Evolutionary conservation across 2,113 vertebrate species (phyloP), one percentile per base, ranked within the genome.

Genomic region (Neotoma lepida): DNA sequence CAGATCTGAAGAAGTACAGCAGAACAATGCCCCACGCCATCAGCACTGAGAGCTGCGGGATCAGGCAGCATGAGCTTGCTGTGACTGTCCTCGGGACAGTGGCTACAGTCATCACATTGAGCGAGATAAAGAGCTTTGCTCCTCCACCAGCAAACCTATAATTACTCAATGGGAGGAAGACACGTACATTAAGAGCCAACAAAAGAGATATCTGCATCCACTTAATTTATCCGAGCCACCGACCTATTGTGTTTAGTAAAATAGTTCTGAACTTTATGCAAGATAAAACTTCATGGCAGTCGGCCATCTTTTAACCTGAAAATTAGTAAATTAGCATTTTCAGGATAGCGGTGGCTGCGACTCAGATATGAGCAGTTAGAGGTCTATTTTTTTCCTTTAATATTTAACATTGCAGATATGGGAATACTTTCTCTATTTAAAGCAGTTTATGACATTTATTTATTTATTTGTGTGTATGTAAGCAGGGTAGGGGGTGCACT

Each of bases 201-300:
- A 97, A 97, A 98, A 98, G 96, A 54, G 35, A 96, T 97, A 97
- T 96, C 95, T 98, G 77, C 96, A 96, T 88, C 6, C 66, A 68
- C 85, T 96, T 97, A 93, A 95, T 98, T 98, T 97, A 97, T 96
- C 96, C 95, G 93, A 97, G 97, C 97, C 90, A 97, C 97, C 97
- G 96, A 96, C 95, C 95, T 97, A 93, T 96, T 96, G 97, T 95
- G 64, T 63, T 97, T 97, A 90, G 89, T 96, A 97, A 95, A 97
- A 51, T 80, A 97, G 86, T 93, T 92, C 70, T 81, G 74, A 93
- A 95, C 41, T 93, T 91, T 26, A 58, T 30, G 6, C 56, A 84
- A 93, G 64, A 93, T 46, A 94, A 96, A 88, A 88, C 80, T 92
- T 96, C 54, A 88, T 93, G 63, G 58, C 56, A 91, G 30, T 87